A percentile compares a stretch with the other conserved stretches of the same genome.
phyloP scores from a whole-genome alignment of 2,797 vertebrate genomes.

The Chrysocyon brachyurus region DNA sequence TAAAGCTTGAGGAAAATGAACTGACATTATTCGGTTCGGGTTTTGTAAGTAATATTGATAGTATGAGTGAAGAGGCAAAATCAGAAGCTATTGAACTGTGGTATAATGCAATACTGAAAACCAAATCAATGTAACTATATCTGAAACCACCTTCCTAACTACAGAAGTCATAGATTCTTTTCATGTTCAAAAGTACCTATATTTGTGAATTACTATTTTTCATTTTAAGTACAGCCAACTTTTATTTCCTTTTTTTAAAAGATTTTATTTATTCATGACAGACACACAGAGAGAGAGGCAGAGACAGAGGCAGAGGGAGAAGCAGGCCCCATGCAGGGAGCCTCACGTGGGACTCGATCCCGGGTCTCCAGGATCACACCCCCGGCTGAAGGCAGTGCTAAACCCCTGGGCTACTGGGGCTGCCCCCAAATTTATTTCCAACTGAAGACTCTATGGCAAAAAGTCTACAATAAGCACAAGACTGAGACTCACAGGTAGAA shows the following conservation, averaged over 20 bases:
- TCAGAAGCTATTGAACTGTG: background rate
- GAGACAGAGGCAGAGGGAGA: too few species aligned
- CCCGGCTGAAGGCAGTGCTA: too few species aligned
- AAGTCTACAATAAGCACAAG: background rate
- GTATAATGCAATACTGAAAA: background rate
- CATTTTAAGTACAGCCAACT: background rate
- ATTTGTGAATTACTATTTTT: background rate
- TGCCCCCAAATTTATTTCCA: background rate
- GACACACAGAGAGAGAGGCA: too few species aligned
- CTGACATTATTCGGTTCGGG: background rate
- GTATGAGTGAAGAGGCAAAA: background rate
- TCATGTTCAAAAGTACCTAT: background rate
- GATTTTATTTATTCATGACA: too few species aligned
- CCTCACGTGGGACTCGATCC: too few species aligned
- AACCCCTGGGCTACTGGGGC: too few species aligned
- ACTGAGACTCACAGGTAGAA: background rate
- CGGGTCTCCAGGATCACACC: too few species aligned
- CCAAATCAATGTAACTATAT: background rate
- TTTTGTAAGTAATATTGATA: background rate
- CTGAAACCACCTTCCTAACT: background rate
- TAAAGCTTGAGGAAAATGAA: constrained; percentile 17
- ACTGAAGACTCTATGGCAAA: background rate
- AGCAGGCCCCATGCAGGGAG: too few species aligned
- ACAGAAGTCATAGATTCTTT: background rate
- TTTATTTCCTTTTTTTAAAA: background rate